These are phyloP conservation scores for Chrysemys picta DNA, from an alignment of 2,113 vertebrate genomes.

Conservation along the genomic window DNA sequence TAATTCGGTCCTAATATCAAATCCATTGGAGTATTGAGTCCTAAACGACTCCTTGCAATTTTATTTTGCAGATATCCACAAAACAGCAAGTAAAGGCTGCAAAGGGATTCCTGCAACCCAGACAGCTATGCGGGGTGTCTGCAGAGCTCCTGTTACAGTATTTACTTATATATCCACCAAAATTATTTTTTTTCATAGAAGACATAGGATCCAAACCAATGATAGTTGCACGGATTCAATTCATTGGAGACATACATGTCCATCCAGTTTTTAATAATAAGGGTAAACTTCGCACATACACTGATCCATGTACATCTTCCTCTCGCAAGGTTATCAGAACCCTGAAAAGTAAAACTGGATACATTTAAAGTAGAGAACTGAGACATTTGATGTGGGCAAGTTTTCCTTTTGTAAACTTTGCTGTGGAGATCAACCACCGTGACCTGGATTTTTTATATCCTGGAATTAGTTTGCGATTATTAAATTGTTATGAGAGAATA, in stretches of 20 bases:
- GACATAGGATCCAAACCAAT: background rate
- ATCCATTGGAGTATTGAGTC: background rate
- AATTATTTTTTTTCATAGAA: background rate
- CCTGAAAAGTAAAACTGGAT: background rate
- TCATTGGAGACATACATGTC: background rate
- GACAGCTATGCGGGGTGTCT: background rate
- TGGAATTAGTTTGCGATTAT: background rate
- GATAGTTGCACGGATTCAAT: background rate
- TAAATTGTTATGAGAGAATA: background rate
- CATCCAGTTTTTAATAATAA: background rate
- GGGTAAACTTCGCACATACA: background rate
- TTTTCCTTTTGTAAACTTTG: background rate
- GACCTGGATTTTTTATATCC: background rate
- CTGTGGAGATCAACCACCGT: background rate
- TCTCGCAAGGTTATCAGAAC: background rate
- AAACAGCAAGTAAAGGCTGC: background rate
- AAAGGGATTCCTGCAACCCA: background rate
- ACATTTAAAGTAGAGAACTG: background rate
- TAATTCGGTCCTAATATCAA: background rate
- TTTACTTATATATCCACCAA: background rate
- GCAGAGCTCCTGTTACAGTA: background rate
- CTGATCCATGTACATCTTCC: background rate
- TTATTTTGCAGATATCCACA: background rate
- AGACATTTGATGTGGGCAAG: background rate
- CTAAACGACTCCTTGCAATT: background rate